Base-by-base conservation (phyloP, 2,888 invertebrate species). In the Netelia fuscicornis region DNA sequence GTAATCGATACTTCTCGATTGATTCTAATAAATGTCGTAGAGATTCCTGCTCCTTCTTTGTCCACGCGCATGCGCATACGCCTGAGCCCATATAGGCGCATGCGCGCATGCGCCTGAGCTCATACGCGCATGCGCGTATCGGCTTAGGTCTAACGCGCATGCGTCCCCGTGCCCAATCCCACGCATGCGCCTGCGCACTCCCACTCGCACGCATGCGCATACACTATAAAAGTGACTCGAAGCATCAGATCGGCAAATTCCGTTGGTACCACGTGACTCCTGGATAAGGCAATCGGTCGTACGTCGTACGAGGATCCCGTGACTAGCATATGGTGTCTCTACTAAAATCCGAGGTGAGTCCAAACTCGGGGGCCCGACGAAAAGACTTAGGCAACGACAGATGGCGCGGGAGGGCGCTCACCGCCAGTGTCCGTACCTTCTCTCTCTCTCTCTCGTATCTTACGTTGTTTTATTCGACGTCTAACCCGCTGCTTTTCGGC, bases 241-340 rank as follows among this genome's bases (percentile, higher is more conserved):
- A 2, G 13, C 10, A 13, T 2, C 56, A 72, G 60, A 80, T 67
- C 65, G 52, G 58, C 52, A 9, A 37, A 67, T 67, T 68, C 74
- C 74, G 74, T 72, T 42, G 80, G 80, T 20, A 58, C 17, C 58
- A 17, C 20, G 20, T 70, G 62, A 25, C n/a, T 30, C 44, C 25
- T 23, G 76, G 72, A 72, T 67, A 72, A 84, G 83, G 56, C 62
- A 67, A 81, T 78, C 67, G 86, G 85, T 84, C 86, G 76, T 88
- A 84, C 84, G 84, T 87, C 87, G 86, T 85, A 83, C 52, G 77
- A 74, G 71, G 71, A 48, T 65, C 86, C 81, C 79, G 80, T 84
- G 75, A 84, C 78, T 77, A 88, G 82, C 89, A 89, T 89, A 89
- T 88, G 89, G 89, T 86, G 87, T 88, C 88, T 88, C 87, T 70